Conservation (phyloP, 2,113 vertebrate genomes). For the Thinocorus orbignyianus region DNA sequence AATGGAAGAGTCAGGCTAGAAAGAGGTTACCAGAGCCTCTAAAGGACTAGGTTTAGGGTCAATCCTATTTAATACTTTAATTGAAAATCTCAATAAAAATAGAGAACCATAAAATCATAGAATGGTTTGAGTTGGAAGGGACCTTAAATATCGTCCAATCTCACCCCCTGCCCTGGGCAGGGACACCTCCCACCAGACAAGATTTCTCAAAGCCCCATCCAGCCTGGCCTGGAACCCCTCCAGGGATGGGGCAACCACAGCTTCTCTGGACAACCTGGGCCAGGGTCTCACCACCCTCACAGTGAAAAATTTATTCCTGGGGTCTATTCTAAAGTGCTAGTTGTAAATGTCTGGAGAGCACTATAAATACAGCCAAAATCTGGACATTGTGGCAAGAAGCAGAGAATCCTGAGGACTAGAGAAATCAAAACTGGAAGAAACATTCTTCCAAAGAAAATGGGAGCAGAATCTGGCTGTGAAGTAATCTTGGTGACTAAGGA, state of each 20-base stretch:
- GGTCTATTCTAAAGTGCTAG: fast-evolving
- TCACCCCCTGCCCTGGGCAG: not conserved
- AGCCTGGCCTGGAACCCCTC: not conserved
- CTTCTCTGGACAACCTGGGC: not conserved
- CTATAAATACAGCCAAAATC: not conserved
- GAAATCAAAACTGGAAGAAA: not conserved
- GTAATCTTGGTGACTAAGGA: not conserved
- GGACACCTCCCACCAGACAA: not conserved
- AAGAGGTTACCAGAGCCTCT: not conserved
- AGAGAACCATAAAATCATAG: not conserved
- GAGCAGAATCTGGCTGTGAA: not conserved
- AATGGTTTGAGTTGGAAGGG: not conserved
- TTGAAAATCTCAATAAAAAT: not conserved
- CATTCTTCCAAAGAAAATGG: not conserved
- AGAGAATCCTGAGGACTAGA: not conserved
- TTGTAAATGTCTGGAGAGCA: not conserved
- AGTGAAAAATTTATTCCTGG: not conserved
- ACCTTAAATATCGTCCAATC: not conserved
- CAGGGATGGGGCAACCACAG: not conserved
- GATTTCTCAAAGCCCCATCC: not conserved
- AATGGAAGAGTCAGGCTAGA: not conserved
- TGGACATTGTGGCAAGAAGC: not conserved
- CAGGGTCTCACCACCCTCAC: not conserved
- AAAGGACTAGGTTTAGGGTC: not conserved
- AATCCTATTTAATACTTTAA: not conserved